Base-by-base conservation (phyloP, 2,797 vertebrate species). In the Hyperoplus lanceolatus region DNA sequence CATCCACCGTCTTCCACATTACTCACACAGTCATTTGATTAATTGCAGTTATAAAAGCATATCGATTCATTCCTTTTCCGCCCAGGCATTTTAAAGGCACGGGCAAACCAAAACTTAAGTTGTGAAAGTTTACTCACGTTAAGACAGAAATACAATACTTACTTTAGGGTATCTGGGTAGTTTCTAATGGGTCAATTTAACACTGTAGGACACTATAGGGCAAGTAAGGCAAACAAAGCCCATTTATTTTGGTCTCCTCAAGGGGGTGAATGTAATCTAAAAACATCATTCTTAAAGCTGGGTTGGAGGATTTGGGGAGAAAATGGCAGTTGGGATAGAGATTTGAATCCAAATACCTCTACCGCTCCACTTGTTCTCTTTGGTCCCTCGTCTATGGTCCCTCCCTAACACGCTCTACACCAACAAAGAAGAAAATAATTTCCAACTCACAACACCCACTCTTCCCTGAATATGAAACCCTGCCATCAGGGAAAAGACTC, bases 171-270 rank as follows among this genome's bases (percentile, higher is more conserved):
- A 51, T 65, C 45, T 56, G 50, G 13, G 50, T 16, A 38, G 48
- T 67, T 64, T 61, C 77, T 84, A 86, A 90, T 77, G 82, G 86
- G 73, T 66, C 57, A 64, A 82, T 84, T 75, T 29, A 70, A 38
- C 63, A 58, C 46, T 4, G 50, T 82, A 14, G 43, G 43, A 77
- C 55, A 72, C 53, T 7, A 71, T 29, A 29, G 42, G 48, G 18
- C 62, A 29, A 59, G 62, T 48, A 18, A 58, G 67, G 29, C 72
- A 79, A 81, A 70, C 79, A 70, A 43, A 75, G 8, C 13, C 36
- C 45, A 69, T 87, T 87, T 57, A 76, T 82, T 79, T 43, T 71
- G 29, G 41, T 29, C 13, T 59, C 80, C 73, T 29, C 29, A 4
- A 36, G 42, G 73, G 64, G 68, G 58, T n/a, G 50, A 50, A 56